Evolutionary conservation across 1,140 invertebrate species (phyloP).

Genomic region (Tribolium castaneum): DNA sequence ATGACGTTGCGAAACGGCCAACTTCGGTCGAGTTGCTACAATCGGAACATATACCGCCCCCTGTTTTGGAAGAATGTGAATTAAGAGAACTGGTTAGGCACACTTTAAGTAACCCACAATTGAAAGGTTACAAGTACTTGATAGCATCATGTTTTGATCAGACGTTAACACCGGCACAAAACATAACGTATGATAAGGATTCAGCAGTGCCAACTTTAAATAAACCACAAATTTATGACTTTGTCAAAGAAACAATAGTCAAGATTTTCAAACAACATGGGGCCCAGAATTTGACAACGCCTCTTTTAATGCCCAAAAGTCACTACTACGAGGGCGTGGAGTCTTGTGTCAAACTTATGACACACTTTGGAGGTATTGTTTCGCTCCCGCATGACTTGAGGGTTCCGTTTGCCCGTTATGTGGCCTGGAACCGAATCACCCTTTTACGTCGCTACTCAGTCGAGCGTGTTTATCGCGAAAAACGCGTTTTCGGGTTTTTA

Average conservation of each 20-base stretch:
- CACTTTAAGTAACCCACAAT: slow-evolving; percentile 82
- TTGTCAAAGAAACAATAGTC: slow-evolving; percentile 55
- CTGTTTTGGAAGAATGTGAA: slow-evolving; percentile 81
- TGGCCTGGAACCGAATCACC: slow-evolving; percentile 84
- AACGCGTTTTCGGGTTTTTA: slow-evolving; percentile 84
- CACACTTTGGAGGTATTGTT: slow-evolving; percentile 83
- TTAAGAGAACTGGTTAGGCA: slow-evolving; percentile 81
- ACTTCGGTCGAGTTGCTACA: slow-evolving; percentile 84
- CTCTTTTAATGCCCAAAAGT: slow-evolving; percentile 81
- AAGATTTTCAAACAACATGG: slow-evolving; percentile 82
- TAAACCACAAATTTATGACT: slow-evolving; percentile 57
- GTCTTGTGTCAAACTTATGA: slow-evolving; percentile 84
- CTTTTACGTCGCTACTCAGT: slow-evolving; percentile 86
- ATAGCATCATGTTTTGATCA: slow-evolving; percentile 78
- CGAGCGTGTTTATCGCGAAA: slow-evolving; percentile 88
- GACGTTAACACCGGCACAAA: slow-evolving; percentile 73
- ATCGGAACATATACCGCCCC: slow-evolving; percentile 84
- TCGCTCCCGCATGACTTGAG: slow-evolving; percentile 82
- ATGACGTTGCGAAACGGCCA: slow-evolving; percentile 85
- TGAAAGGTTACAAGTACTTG: slow-evolving; percentile 84
- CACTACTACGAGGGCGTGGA: slow-evolving; percentile 69
- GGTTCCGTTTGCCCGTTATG: slow-evolving; percentile 82
- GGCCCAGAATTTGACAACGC: slow-evolving; percentile 78
- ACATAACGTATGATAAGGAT: slow-evolving; percentile 82
- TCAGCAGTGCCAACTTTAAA: slow-evolving; percentile 60